phyloP scores from a whole-genome alignment of 1,140 invertebrate species.

The Bombus terrestris region DNA sequence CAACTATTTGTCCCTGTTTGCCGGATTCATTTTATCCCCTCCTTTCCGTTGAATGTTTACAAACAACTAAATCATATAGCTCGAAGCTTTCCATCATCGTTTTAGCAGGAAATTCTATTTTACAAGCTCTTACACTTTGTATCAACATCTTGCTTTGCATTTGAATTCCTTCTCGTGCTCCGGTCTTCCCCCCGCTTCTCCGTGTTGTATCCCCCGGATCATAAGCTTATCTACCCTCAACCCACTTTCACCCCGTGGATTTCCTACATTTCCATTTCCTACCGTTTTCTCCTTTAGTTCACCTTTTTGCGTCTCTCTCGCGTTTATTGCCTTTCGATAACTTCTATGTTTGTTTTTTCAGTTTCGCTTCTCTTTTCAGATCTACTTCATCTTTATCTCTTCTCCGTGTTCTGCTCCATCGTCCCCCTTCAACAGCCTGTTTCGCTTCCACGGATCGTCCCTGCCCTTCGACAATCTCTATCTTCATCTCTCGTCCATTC shows the following conservation, averaged over 20 bases:
- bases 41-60: background rate
- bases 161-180: background rate
- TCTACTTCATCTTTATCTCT: background rate
- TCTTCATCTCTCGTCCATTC: constrained; percentile 5
- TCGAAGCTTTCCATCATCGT: background rate
- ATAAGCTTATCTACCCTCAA: background rate
- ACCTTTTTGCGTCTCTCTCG: background rate
- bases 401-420: background rate
- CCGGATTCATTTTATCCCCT: background rate
- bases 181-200: too few species aligned
- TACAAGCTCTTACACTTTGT: background rate
- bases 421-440: background rate
- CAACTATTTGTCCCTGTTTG: background rate
- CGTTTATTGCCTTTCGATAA: background rate
- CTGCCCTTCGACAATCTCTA: background rate
- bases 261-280: background rate
- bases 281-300: background rate
- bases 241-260: background rate
- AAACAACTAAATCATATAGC: background rate
- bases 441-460: background rate
- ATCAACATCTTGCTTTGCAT: constrained; percentile 14
- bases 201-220: background rate
- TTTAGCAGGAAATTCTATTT: background rate
- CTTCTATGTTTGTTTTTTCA: background rate
- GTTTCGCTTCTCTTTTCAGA: background rate